phyloP scores from a whole-genome alignment of 2,113 vertebrate species.

The Tamias sibiricus region DNA sequence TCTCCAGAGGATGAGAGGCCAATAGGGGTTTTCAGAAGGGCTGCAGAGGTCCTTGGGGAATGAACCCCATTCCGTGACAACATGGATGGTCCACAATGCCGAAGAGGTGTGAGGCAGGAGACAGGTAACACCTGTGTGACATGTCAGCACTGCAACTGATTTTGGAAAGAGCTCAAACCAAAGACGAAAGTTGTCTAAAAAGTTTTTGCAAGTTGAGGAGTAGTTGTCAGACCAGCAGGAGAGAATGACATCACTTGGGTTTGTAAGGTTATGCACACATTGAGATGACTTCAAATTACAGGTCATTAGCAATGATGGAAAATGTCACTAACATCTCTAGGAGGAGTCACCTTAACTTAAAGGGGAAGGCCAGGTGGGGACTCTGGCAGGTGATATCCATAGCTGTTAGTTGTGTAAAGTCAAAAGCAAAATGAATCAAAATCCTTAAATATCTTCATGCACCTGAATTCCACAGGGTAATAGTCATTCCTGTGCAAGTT shows the following conservation, averaged over 20 bases:
- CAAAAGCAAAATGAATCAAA: constrained; percentile 16
- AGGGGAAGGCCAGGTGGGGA: neutral
- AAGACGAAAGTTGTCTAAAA: neutral
- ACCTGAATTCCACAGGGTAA: neutral
- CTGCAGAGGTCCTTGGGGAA: neutral
- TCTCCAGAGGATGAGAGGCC: neutral
- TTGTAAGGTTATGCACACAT: neutral
- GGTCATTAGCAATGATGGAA: neutral
- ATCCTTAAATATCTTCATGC: neutral
- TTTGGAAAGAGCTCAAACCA: neutral
- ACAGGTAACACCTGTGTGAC: neutral
- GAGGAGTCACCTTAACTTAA: neutral
- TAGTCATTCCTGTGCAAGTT: neutral
- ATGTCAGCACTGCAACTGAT: too few species aligned
- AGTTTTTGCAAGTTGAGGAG: neutral
- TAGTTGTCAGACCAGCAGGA: neutral
- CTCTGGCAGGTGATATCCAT: neutral
- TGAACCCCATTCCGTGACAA: neutral
- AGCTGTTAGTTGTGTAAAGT: neutral
- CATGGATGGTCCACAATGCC: neutral
- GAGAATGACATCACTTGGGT: constrained; percentile 5
- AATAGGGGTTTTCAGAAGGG: neutral
- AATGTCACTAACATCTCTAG: neutral
- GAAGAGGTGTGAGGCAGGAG: neutral
- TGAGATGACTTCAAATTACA: neutral